A percentile compares a stretch with the other conserved stretches of the same genome.
Evolutionary conservation across 2,797 vertebrate species (phyloP).

Genomic region (Masticophis lateralis): DNA sequence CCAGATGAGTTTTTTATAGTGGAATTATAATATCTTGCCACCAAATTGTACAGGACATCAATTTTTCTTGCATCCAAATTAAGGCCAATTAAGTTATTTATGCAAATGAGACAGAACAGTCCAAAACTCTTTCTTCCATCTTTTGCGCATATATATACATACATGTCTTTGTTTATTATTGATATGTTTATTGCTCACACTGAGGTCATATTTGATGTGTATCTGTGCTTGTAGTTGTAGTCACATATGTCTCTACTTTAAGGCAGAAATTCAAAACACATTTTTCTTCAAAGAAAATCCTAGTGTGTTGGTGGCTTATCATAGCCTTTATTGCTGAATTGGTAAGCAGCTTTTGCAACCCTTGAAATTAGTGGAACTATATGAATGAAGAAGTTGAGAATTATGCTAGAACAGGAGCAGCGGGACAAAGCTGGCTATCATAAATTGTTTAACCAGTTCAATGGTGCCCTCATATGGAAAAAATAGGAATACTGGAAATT

Average conservation of each 20-base stretch:
- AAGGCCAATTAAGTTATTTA: background rate
- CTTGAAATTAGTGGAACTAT: background rate
- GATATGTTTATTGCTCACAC: background rate
- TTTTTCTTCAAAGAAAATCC: background rate
- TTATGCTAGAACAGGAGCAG: fast-evolving
- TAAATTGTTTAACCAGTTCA: background rate
- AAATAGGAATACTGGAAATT: background rate
- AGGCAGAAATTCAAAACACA: background rate
- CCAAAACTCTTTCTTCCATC: background rate
- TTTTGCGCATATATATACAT: background rate
- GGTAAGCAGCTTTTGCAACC: background rate
- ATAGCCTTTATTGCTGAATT: background rate
- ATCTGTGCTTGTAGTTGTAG: background rate
- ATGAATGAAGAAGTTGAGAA: background rate
- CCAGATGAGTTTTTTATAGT: background rate
- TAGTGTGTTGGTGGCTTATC: background rate
- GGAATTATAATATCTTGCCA: background rate
- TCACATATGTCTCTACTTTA: background rate
- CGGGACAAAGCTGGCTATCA: fast-evolving
- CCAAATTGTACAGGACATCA: background rate
- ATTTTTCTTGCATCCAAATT: background rate
- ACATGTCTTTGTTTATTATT: background rate
- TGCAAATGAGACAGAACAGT: background rate
- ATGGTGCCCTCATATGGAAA: slow-evolving; percentile 48
- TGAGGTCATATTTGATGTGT: background rate